phyloP scores from a whole-genome alignment of 2,888 invertebrate species.

The Pseudococcus longispinus region DNA sequence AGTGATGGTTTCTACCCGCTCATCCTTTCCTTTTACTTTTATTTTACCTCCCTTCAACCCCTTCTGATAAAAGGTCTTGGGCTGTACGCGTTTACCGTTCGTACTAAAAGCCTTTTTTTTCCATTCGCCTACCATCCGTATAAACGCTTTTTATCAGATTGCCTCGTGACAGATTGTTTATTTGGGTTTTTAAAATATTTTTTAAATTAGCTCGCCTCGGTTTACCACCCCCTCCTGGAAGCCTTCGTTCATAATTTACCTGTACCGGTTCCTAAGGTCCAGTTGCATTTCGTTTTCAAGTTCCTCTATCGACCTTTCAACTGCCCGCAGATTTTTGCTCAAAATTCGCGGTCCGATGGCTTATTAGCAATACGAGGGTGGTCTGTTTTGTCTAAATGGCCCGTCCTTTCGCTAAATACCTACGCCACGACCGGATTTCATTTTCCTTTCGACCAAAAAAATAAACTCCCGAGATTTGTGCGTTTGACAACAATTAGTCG shows the following conservation, averaged over 20 bases:
- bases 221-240: not conserved
- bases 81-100: not conserved
- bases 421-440: not conserved
- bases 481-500: constrained; percentile 40
- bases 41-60: not conserved
- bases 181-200: constrained; percentile 26
- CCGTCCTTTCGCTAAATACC: not conserved
- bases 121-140: not conserved
- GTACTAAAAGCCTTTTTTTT: constrained; percentile 3
- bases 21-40: not conserved
- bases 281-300: not conserved
- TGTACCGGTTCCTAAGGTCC: not conserved
- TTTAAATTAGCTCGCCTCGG: constrained; percentile 22
- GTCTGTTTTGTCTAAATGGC: not conserved
- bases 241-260: not conserved
- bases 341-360: not conserved
- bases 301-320: not conserved
- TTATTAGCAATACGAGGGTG: not conserved
- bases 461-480: constrained; percentile 4
- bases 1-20: not conserved
- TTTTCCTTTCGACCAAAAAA: not conserved
- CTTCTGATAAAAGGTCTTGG: too few species aligned
- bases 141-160: constrained; percentile 28
- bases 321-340: not conserved
- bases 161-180: constrained; percentile 38